phyloP scores from a whole-genome alignment of 2,888 invertebrate genomes.

The Abscondita cerata region DNA sequence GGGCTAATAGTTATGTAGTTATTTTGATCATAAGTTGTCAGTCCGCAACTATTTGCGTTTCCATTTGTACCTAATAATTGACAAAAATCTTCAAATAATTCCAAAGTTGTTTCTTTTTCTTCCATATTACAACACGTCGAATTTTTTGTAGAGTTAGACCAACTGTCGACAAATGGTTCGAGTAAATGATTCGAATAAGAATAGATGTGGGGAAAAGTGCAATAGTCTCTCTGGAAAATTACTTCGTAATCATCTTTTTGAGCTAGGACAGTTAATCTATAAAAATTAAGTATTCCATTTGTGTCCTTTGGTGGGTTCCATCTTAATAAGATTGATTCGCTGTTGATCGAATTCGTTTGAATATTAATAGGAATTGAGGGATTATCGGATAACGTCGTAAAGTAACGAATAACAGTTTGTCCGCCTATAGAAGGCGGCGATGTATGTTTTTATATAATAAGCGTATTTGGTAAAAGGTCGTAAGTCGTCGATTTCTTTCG shows the following conservation, averaged over 20 bases:
- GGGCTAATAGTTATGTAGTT: conserved; percentile 1
- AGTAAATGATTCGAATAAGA: neutral
- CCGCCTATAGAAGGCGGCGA: conserved; percentile 63
- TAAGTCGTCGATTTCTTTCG: conserved; percentile 58
- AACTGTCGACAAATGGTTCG: conserved; percentile 9
- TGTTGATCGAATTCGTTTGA: conserved; percentile 48
- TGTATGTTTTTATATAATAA: conserved; percentile 67
- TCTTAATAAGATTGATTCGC: conserved; percentile 57
- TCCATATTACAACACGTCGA: conserved; percentile 36
- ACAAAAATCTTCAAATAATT: conserved; percentile 26
- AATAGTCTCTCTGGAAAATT: conserved; percentile 63
- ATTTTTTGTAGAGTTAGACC: conserved; percentile 21
- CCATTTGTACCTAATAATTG: conserved; percentile 2
- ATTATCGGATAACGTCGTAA: conserved; percentile 68
- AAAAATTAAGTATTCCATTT: conserved; percentile 54
- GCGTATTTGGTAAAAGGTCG: conserved; percentile 76
- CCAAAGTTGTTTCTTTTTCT: conserved; percentile 6
- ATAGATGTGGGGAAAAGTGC: conserved; percentile 52
- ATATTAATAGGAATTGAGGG: conserved; percentile 58
- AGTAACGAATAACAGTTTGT: conserved; percentile 68
- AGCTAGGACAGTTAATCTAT: conserved; percentile 53
- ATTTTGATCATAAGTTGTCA: neutral
- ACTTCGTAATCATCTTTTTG: conserved; percentile 41
- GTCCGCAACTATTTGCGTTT: conserved; percentile 24
- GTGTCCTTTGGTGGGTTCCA: conserved; percentile 66